Evolutionary conservation across 92 coral and sea anemone genomes (phyloP), one percentile per base, ranked within the genome.

Genomic region (Metridium senile): DNA sequence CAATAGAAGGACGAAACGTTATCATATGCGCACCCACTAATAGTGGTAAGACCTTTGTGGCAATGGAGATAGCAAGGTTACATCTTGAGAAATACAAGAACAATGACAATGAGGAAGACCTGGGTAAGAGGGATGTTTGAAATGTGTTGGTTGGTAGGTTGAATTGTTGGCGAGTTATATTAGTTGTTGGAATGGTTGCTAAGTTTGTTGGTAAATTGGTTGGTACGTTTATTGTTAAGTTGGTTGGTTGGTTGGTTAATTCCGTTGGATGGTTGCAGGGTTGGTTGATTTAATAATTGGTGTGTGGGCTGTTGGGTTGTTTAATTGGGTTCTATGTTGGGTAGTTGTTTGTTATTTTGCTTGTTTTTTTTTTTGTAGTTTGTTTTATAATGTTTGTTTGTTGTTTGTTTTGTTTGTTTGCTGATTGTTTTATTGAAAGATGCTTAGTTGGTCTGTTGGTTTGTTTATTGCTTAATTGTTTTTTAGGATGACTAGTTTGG

Each of bases 41-140:
- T 61, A 90, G 93, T 31, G 98, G 98, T 18, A 93, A 93, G 84
- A 93, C 98, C 6, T 93, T 84, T 62, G 98, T 93, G 66, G 98
- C 98, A 0, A 74, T 93, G 69, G 92, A 54, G 28, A 86, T 87
- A 31, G 80, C 93, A 0, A 87, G 67, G 62, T 57, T 57, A 19
- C 92, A 90, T 43, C 79, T 89, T 66, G 79, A 66, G 26, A 53
- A 62, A 23, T 23, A 56, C 29, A 68, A 61, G 17, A 54, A 10
- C 16, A 33, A 62, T 0, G 52, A 11, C 25, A 69, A 16, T 11
- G 66, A 22, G 0, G 78, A 21, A 2, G 67, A 21, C 25, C 9
- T 16, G 13, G 78, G 78, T 73, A 73, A 58, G 13, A 4, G 8
- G 13, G 6, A 4, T 39, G 49, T n/a, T n/a, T n/a, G n/a, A n/a